Conservation (phyloP, 2,797 vertebrate species). For the Pseudomugil gertrudae region DNA sequence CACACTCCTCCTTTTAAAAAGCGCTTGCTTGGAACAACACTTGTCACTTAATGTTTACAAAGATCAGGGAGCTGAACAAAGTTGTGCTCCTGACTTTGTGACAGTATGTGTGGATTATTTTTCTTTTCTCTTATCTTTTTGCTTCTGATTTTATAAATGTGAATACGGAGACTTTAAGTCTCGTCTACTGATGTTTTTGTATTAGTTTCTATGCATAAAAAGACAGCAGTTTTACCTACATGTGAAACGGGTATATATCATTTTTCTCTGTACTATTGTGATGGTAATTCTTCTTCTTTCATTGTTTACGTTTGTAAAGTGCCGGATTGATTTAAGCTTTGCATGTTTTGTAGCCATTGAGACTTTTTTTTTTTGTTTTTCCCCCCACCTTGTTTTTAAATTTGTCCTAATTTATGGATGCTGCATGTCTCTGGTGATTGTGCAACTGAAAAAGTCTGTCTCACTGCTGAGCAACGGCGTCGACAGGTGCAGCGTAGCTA, state of each 20-base stretch:
- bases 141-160: conserved; percentile 63
- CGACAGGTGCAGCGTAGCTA: conserved; percentile 41
- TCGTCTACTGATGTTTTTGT: conserved; percentile 53
- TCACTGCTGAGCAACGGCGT: conserved; percentile 64
- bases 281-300: conserved; percentile 62
- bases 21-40: conserved; percentile 74
- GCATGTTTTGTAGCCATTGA: conserved; percentile 71
- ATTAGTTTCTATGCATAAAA: conserved; percentile 79
- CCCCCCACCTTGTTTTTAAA: conserved; percentile 52
- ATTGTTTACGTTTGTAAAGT: conserved; percentile 74
- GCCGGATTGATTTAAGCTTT: conserved; percentile 64
- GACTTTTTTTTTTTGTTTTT: conserved; percentile 23
- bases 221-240: conserved; percentile 57
- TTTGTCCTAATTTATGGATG: conserved; percentile 73
- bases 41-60: conserved; percentile 77
- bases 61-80: conserved; percentile 55
- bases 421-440: conserved; percentile 67
- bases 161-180: conserved; percentile 62
- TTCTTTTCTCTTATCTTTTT: conserved; percentile 16
- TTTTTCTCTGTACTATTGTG: conserved; percentile 60
- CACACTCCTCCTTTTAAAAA: conserved; percentile 68
- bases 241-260: conserved; percentile 75
- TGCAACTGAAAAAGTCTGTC: conserved; percentile 45
- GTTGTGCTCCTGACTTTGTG: conserved; percentile 64
- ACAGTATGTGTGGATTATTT: conserved; percentile 45